Evolutionary conservation across 1,140 invertebrate genomes (phyloP), one percentile per base, ranked within the genome.

Genomic region (Gonioctena quinquepunctata): DNA sequence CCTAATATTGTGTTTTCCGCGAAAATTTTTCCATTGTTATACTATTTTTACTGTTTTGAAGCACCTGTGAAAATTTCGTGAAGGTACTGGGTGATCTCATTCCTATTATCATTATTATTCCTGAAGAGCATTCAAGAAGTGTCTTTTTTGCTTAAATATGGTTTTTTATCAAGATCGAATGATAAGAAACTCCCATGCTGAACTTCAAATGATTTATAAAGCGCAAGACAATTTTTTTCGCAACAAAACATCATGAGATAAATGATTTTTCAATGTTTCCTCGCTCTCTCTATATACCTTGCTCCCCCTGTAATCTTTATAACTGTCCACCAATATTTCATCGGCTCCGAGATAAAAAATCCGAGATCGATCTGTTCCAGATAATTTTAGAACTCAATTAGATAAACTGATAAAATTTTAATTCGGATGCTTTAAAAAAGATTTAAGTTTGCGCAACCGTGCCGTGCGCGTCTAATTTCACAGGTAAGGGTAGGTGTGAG

Each of bases 401-500:
- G 61, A 63, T 63, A 21, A 49, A 28, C 61, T 18, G 61, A 63
- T 63, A 63, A 63, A 63, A 48, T 25, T 63, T 63, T 63, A 49
- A 63, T 49, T 63, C 49, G 33, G 48, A 19, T 22, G 16, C 61
- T 59, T 59, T 59, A 23, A 18, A 18, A 25, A 27, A 59, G 23
- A 59, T 18, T 33, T 11, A 63, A 49, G 27, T 13, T 48, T 22
- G 19, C 25, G 61, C 33, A 60, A 50, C 65, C 70, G 71, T 56
- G 21, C 21, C 6, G n/a, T 13, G 11, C 56, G 56, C 21, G 33
- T 42, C 13, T n/a, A 60, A 61, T 54, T 50, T 57, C 61, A 68
- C 50, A 52, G 48, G 65, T 62, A 64, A 63, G 66, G 66, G 68
- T 72, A 63, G 71, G 71, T 61, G 56, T 25, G 56, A 64, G 33